Evolutionary conservation across 2,113 vertebrate genomes (phyloP).

Genomic region (Piprites chloris): DNA sequence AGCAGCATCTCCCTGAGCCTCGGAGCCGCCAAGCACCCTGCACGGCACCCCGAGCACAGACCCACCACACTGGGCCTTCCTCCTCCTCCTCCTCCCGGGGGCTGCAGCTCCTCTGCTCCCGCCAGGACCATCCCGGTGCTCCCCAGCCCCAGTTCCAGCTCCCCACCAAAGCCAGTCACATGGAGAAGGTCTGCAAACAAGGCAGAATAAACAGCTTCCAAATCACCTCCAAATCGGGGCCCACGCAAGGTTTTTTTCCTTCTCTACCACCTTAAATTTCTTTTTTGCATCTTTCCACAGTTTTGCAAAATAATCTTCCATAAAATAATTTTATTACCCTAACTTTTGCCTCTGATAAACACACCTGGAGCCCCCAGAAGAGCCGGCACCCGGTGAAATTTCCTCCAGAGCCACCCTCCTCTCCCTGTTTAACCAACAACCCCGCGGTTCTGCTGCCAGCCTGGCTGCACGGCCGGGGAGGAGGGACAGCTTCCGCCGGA

Average conservation of each 20-base stretch:
- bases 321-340: rapidly evolving
- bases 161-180: neutral
- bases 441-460: neutral
- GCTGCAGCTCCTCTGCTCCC: neutral
- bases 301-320: neutral
- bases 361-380: neutral
- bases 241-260: rapidly evolving
- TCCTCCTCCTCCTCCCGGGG: neutral
- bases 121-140: neutral
- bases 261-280: neutral
- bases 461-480: neutral
- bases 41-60: neutral
- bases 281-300: neutral
- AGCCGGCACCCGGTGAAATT: neutral
- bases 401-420: neutral
- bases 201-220: neutral
- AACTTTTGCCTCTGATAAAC: rapidly evolving
- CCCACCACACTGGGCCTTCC: neutral
- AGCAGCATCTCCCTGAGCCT: neutral
- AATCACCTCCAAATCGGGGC: neutral
- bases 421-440: neutral
- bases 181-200: neutral
- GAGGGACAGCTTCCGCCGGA: neutral
- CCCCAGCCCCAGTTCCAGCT: neutral
- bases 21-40: neutral